A percentile compares a stretch with the other conserved stretches of the same genome.
These are phyloP conservation scores for Amorpha juglandis DNA, from an alignment of 2,888 invertebrate species.

Conservation along the genomic window DNA sequence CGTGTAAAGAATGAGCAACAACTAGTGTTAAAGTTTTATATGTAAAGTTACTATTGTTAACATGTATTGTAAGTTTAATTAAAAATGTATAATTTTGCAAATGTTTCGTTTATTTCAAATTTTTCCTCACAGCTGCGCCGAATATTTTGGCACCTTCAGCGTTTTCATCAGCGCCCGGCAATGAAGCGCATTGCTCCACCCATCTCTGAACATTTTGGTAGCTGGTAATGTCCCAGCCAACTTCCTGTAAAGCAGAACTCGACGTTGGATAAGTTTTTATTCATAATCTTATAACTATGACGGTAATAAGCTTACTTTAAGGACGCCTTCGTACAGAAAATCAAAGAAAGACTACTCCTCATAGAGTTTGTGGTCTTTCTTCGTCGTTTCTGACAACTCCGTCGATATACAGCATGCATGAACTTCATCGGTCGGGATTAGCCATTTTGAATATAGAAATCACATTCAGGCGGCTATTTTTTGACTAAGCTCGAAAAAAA, in stretches of 20 bases:
- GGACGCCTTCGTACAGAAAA: no score
- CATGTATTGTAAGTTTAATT: conserved; percentile 40
- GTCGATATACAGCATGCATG: no score
- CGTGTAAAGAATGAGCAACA: conserved; percentile 94
- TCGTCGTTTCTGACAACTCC: no score
- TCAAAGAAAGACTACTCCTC: no score
- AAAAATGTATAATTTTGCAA: conserved; percentile 42
- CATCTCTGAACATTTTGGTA: conserved; percentile 85
- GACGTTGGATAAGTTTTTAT: background rate
- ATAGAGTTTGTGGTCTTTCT: no score
- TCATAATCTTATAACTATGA: no score
- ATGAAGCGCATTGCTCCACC: conserved; percentile 81
- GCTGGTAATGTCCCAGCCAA: conserved; percentile 83
- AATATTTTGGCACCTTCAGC: conserved; percentile 84
- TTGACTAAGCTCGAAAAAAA: background rate
- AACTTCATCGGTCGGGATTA: no score
- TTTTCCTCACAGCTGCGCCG: conserved; percentile 84
- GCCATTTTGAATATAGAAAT: no score
- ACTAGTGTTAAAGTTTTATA: conserved; percentile 88
- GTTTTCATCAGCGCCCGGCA: conserved; percentile 86
- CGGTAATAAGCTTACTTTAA: no score
- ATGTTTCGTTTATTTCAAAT: conserved; percentile 49
- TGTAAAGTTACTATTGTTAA: conserved; percentile 38
- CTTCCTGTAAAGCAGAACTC: conserved; percentile 71
- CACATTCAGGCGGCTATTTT: no score